Base-by-base conservation (phyloP, 2,113 vertebrate genomes). In the Rhipidura dahli region DNA sequence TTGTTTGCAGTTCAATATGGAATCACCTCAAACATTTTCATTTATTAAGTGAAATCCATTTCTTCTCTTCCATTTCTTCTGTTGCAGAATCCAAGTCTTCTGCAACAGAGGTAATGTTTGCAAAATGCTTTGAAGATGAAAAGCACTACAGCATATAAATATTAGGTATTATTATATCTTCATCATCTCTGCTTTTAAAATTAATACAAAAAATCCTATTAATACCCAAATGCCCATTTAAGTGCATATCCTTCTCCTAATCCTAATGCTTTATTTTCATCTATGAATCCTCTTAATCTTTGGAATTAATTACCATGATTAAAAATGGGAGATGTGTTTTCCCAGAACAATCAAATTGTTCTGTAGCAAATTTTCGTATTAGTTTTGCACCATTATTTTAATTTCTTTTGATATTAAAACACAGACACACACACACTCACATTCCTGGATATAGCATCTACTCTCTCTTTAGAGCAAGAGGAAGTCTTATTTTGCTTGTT, bases 281-380 rank as follows among this genome's bases (percentile, higher is more conserved):
- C 86, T 92, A 70, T 75, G 88, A 92, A 90, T 94, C 85, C 79
- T 94, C 92, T 89, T 96, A 96, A 96, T 93, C 90, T 92, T 94
- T 92, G 80, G 96, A 96, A 97, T 97, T 95, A 97, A 97, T 95
- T 95, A 89, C 72, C 45, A 83, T 92, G 80, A 96, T 96, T 93
- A 93, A 96, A 96, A 95, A 81, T 53, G 83, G 88, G 92, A 94
- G 80, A 92, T 87, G 40, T 79, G 51, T 94, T 96, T 94, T 95
- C 88, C 95, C 96, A 84, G 90, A 96, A 92, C 96, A 97, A 97
- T 96, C 89, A 95, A 88, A 84, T 89, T 50, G 7, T 79, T 90
- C 94, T 82, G 49, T 33, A 78, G 60, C 2, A 1, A 93, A 90
- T 92, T 61, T 81, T 92, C 69, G 22, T 79, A 75, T 78, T 90